Evolutionary conservation across 2,797 vertebrate species (phyloP).

Genomic region (Hirundo rustica): DNA sequence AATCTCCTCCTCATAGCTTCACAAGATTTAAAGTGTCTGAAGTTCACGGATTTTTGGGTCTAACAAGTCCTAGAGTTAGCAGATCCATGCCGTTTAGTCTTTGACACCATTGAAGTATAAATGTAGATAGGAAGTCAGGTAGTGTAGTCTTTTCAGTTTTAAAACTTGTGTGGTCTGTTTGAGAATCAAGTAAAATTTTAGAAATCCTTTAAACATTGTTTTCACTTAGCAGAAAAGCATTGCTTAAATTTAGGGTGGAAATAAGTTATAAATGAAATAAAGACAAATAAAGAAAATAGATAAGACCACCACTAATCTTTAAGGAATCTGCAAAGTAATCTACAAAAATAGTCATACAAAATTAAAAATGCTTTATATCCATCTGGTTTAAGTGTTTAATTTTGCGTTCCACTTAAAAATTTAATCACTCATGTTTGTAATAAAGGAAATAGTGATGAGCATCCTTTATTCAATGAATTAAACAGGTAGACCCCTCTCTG

Average conservation of each 20-base stretch:
- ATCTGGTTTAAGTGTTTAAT: background rate
- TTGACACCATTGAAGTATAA: background rate
- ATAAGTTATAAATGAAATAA: background rate
- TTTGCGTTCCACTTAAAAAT: background rate
- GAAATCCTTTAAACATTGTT: background rate
- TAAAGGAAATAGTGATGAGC: background rate
- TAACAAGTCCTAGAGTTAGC: background rate
- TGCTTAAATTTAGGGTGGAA: background rate
- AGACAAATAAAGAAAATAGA: background rate
- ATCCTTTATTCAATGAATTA: background rate
- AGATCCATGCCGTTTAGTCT: background rate
- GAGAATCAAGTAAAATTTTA: background rate
- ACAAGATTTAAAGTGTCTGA: background rate
- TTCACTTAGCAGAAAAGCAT: background rate
- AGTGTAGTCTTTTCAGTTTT: background rate
- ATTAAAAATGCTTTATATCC: background rate
- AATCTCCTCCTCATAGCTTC: background rate
- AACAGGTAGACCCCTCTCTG: background rate
- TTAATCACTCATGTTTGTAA: background rate
- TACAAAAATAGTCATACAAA: background rate
- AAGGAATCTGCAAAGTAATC: background rate
- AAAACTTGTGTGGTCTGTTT: background rate
- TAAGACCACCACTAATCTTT: background rate
- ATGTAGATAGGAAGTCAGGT: background rate
- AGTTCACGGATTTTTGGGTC: background rate